Evolutionary conservation across 2,797 vertebrate genomes (phyloP).

Genomic region (Anguilla marmorata): DNA sequence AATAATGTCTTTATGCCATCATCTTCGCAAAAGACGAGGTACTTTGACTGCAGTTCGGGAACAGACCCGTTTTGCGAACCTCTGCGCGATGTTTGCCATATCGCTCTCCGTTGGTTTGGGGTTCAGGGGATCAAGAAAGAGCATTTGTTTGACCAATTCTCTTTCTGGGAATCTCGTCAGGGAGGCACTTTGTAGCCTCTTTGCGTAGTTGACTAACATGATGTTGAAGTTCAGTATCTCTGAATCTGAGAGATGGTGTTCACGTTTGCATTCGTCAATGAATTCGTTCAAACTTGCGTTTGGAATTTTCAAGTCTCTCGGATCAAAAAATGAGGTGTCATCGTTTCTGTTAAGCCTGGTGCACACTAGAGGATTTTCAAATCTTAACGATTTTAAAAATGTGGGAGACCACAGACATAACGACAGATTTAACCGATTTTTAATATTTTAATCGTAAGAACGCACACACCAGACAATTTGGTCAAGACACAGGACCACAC

Average conservation of each 20-base stretch:
- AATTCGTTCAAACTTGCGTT: not conserved
- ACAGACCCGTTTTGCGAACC: not conserved
- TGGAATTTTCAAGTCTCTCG: not conserved
- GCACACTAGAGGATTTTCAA: too few species aligned
- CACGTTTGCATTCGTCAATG: not conserved
- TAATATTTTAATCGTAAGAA: too few species aligned
- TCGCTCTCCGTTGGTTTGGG: not conserved
- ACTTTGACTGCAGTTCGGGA: not conserved
- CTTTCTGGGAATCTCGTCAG: not conserved
- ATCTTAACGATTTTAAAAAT: too few species aligned
- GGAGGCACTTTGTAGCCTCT: not conserved
- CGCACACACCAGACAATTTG: too few species aligned
- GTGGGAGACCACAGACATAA: too few species aligned
- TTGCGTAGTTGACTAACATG: slow-evolving; percentile 8
- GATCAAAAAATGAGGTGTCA: not conserved
- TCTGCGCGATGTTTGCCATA: not conserved
- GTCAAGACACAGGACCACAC: too few species aligned
- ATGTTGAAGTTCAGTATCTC: not conserved
- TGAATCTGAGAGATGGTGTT: not conserved
- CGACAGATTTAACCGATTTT: too few species aligned
- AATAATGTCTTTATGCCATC: not conserved
- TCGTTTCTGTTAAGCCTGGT: not conserved
- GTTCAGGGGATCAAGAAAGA: slow-evolving; percentile 5
- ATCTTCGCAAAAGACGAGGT: not conserved
- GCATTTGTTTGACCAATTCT: not conserved